Conservation (phyloP, 2,888 invertebrate genomes). For the Troilus luridus region DNA sequence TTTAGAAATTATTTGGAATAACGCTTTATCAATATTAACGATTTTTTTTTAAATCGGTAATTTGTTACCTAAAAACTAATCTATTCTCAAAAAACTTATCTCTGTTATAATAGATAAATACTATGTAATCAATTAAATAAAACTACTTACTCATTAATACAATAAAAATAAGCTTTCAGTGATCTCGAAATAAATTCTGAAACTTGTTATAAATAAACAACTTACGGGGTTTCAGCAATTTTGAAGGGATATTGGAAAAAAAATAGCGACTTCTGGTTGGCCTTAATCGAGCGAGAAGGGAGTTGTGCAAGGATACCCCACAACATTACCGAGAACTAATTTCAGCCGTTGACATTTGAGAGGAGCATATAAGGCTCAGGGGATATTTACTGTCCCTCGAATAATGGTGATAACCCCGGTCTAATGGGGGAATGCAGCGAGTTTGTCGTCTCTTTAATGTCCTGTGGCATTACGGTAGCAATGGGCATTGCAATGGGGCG, state of each 20-base stretch:
- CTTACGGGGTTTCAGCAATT: too few species aligned
- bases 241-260: not conserved
- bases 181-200: too few species aligned
- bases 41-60: too few species aligned
- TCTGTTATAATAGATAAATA: too few species aligned
- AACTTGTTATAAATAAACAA: too few species aligned
- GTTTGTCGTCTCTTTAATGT: not conserved
- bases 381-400: not conserved
- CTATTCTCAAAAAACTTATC: too few species aligned
- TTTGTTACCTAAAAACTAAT: too few species aligned
- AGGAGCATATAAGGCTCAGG: not conserved
- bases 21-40: too few species aligned
- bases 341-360: slow-evolving; percentile 18
- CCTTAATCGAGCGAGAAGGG: not conserved
- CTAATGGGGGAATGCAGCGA: not conserved
- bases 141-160: too few species aligned
- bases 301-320: not conserved
- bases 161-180: too few species aligned
- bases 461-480: not conserved
- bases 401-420: not conserved
- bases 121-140: too few species aligned
- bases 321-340: slow-evolving; percentile 6
- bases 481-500: not conserved
- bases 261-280: not conserved
- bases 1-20: too few species aligned